Percentiles rank a stretch among this genome's conserved stretches.
phyloP scores from a whole-genome alignment of 1,140 invertebrate genomes.

The Papilio aristodemus region DNA sequence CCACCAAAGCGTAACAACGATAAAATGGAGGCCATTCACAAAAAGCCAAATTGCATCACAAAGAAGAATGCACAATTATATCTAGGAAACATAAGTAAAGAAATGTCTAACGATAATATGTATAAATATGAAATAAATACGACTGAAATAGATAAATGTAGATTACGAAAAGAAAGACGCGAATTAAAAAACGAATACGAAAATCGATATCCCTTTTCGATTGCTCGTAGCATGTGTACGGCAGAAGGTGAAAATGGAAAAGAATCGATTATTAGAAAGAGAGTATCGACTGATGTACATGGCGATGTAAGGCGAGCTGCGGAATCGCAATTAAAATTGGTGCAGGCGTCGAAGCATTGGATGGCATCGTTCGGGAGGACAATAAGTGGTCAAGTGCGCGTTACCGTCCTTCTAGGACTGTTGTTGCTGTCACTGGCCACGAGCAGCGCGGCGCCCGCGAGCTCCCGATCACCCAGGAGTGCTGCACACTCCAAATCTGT shows the following conservation, averaged over 20 bases:
- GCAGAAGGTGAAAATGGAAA: constrained; percentile 62
- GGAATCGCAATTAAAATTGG: constrained; percentile 71
- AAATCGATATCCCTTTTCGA: constrained; percentile 46
- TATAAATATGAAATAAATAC: constrained; percentile 55
- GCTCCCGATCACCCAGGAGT: constrained; percentile 50
- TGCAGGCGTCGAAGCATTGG: constrained; percentile 49
- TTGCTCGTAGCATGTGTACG: constrained; percentile 51
- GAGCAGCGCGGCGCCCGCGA: constrained; percentile 54
- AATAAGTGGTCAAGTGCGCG: constrained; percentile 61
- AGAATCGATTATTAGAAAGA: constrained; percentile 64
- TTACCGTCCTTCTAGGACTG: constrained; percentile 52
- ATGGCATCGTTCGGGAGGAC: constrained; percentile 58
- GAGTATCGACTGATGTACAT: constrained; percentile 58
- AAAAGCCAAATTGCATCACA: constrained; percentile 38
- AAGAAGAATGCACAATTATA: constrained; percentile 40
- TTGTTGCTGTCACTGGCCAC: constrained; percentile 58
- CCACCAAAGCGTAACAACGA: constrained; percentile 12
- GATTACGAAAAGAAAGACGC: constrained; percentile 52
- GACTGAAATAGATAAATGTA: constrained; percentile 72
- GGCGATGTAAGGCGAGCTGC: constrained; percentile 58
- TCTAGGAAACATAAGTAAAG: constrained; percentile 45
- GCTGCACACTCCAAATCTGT: constrained; percentile 58
- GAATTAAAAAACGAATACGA: constrained; percentile 54
- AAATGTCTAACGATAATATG: constrained; percentile 52
- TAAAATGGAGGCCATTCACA: constrained; percentile 38